Conservation (phyloP, 2,113 vertebrate species). For the Mus pahari region DNA sequence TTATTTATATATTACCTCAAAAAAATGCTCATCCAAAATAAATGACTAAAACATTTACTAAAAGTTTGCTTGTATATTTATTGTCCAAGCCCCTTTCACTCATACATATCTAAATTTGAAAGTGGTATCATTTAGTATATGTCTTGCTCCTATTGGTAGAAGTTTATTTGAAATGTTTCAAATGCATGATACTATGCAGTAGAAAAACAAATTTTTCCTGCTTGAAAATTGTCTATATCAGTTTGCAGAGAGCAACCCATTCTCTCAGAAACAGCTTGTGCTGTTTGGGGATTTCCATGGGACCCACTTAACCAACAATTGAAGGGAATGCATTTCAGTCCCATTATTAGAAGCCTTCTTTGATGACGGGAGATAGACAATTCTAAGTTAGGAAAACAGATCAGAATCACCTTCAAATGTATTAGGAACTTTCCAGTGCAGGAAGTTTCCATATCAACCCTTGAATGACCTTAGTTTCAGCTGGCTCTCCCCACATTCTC, state of each 20-base stretch:
- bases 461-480: neutral
- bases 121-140: neutral
- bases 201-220: neutral
- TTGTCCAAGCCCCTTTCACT: neutral
- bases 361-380: neutral
- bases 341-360: neutral
- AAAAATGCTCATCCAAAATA: constrained; percentile 48
- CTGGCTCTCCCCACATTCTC: neutral
- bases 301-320: neutral
- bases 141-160: constrained; percentile 22
- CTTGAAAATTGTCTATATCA: constrained; percentile 17
- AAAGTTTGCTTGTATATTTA: neutral
- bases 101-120: neutral
- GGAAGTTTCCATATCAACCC: neutral
- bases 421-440: neutral
- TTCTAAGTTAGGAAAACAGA: neutral
- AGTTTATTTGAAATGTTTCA: constrained; percentile 11
- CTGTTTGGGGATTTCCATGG: neutral
- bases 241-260: neutral
- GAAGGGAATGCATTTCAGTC: neutral
- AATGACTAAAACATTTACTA: neutral
- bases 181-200: neutral
- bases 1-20: constrained; percentile 31
- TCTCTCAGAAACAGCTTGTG: neutral
- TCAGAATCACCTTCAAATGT: neutral